phyloP scores from a whole-genome alignment of 2,888 invertebrate genomes.

The Lordiphosa andalusiaca region DNA sequence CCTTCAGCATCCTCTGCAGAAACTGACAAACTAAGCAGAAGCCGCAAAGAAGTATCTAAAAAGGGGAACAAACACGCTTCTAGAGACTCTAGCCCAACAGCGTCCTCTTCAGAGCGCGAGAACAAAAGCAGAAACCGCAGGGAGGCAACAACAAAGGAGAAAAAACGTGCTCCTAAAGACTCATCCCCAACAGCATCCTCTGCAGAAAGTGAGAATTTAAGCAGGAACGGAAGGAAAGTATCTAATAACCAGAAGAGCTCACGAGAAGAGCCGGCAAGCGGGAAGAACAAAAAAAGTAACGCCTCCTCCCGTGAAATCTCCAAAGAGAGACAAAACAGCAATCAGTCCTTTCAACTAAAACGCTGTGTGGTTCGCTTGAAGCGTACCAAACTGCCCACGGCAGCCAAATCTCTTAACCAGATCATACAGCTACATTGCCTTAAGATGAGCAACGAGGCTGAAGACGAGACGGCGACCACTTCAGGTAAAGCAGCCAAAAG shows the following conservation, averaged over 20 bases:
- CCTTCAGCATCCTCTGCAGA: no score
- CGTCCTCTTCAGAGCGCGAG: not conserved
- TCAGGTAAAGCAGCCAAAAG: constrained; percentile 5
- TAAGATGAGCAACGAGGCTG: constrained; percentile 59
- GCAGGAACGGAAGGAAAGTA: not conserved
- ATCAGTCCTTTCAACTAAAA: constrained; percentile 1
- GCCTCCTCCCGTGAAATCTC: no score
- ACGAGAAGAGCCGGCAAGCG: not conserved
- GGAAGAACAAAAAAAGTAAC: no score
- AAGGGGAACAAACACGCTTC: no score
- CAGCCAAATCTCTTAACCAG: constrained; percentile 1
- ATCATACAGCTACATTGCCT: constrained; percentile 28
- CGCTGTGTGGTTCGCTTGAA: constrained; percentile 65
- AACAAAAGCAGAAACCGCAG: not conserved
- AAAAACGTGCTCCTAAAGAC: no score
- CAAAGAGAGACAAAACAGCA: not conserved
- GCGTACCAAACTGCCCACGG: constrained; percentile 32
- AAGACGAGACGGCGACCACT: constrained; percentile 47
- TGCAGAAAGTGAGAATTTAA: no score
- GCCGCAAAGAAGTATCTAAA: no score
- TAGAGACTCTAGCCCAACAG: no score
- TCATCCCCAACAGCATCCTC: no score
- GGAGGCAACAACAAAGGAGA: not conserved
- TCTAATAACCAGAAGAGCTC: not conserved
- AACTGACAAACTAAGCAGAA: no score